Evolutionary conservation across 1,140 invertebrate genomes (phyloP), one percentile per base, ranked within the genome.

Genomic region (Notospermus geniculatus): DNA sequence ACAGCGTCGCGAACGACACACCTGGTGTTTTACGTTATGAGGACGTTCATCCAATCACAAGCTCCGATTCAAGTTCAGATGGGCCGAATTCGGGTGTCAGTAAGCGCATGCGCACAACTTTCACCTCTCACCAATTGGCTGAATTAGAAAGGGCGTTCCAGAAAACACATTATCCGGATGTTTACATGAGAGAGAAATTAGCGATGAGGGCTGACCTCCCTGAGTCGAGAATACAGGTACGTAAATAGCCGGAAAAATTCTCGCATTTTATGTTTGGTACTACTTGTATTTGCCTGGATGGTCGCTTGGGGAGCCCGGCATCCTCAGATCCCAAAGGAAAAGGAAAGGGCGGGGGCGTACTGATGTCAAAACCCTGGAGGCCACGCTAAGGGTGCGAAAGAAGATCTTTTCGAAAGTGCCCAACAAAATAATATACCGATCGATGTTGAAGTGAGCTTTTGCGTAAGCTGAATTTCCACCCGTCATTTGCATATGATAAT

Each of bases 91-190:
- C 32, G 32, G 92, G 79, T 36, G 5, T 15, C 32, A 36, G 15
- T 50, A 77, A 77, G 59, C 54, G 77, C 41, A 77, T 73, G 64
- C 59, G 78, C 28, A 80, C 78, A 11, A 79, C 75, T 15, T 80
- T 80, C 66, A 77, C 75, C 2, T 70, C 70, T 11, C 67, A 70
- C n/a, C 78, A 79, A 57, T 63, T 80, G 7, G 71, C 78, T 52
- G 76, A 78, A 55, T 53, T 80, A n/a, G 78, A 80, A 57, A 59
- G 68, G 22, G 70, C 71, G 2, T 80, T 80, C 64, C 60, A 71
- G n/a, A 74, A 74, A 58, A 80, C 76, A 7, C 77, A 80, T 52
- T 80, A 80, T 62, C 78, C 78, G 1, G 78, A 80, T 64, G 73
- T 78, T 41, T 78, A 76, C 63, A 72, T 73, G 50, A 56, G 78